Base-by-base conservation (phyloP, 2,888 invertebrate genomes). In the Pandemis heparana region DNA sequence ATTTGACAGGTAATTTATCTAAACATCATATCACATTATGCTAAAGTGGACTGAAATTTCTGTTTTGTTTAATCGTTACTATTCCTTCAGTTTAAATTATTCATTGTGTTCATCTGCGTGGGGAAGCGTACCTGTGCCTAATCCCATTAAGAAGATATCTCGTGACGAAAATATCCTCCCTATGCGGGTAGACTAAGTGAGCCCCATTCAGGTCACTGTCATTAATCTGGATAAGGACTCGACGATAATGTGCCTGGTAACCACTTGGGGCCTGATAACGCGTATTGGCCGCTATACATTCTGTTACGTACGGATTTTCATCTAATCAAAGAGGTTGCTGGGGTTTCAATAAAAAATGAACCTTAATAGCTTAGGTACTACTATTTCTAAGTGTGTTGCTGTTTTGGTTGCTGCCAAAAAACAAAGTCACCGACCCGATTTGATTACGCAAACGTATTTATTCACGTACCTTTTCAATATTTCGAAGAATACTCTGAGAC, bases 171-270 rank as follows among this genome's bases (percentile, higher is more conserved):
- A 53, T 62, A 53, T 32, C 43, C 43, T 32, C 32, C 38, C 53
- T 53, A 60, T 72, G 38, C n/a, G 72, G 61, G 60, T 46, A 59
- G 59, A 56, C 67, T 63, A 68, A 63, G 56, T 67, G 56, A 8
- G 43, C 9, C n/a, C 56, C 62, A 67, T 72, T 56, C 46, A 68
- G 62, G 38, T 9, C 61, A 43, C 56, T 39, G 72, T 56, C 67
- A 68, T 72, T 56, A 43, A 56, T 62, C 43, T 67, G 53, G 18
- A 67, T 61, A 51, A 53, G 43, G 61, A 56, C 43, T 38, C 23
- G n/a, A 46, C 62, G 10, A 53, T 56, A 68, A 63, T 56, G 41
- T 53, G 23, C 65, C 39, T 71, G 51, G 23, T 65, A 16, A 18
- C 48, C 60, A 64, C 60, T 71, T 38, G 43, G 7, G 51, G 9